Conservation (phyloP, 2,797 vertebrate genomes). For the Pseudomugil tenellus region DNA sequence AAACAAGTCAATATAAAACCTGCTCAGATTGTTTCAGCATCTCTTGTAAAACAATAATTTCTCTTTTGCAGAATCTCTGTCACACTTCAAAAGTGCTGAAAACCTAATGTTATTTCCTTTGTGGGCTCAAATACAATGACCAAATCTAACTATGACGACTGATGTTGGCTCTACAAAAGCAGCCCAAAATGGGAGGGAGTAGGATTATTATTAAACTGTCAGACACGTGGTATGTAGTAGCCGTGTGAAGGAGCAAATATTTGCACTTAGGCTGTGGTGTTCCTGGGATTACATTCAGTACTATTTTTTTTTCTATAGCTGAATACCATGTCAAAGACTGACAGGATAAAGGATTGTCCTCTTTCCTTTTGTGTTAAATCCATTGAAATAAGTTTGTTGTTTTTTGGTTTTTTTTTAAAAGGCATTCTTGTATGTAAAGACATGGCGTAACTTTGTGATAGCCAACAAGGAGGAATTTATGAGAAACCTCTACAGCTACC, state of each 20-base stretch:
- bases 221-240: slow-evolving; percentile 34
- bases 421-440: no score
- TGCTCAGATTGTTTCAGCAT: background rate
- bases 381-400: slow-evolving; percentile 6
- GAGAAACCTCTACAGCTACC: background rate
- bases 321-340: slow-evolving; percentile 19
- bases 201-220: slow-evolving; percentile 59
- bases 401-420: no score
- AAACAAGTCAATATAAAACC: slow-evolving; percentile 9
- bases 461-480: background rate
- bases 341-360: slow-evolving; percentile 1
- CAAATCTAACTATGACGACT: slow-evolving; percentile 28
- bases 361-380: background rate
- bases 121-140: slow-evolving; percentile 21
- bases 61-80: background rate
- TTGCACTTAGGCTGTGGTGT: slow-evolving; percentile 26
- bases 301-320: slow-evolving; percentile 19
- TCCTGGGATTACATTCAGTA: slow-evolving; percentile 38
- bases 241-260: slow-evolving; percentile 39
- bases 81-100: background rate
- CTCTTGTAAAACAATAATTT: background rate
- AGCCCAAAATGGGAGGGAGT: slow-evolving; percentile 38
- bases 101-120: slow-evolving; percentile 45
- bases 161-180: slow-evolving; percentile 49
- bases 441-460: no score